Conservation (phyloP, 2,113 vertebrate species). For the Megaleporinus macrocephalus region DNA sequence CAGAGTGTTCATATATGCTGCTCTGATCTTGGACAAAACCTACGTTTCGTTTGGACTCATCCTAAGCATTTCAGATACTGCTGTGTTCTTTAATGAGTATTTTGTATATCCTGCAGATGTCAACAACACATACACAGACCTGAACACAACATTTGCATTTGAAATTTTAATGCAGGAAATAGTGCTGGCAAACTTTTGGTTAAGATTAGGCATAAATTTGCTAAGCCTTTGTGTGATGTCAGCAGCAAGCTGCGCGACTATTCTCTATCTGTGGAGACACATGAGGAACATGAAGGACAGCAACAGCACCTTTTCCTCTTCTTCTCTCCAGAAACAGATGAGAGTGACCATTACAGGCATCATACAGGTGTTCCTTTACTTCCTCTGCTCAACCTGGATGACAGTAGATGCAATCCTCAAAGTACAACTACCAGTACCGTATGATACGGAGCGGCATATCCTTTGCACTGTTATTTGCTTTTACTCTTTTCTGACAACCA, state of each 20-base stretch:
- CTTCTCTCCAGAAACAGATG: constrained; percentile 21
- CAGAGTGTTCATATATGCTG: constrained; percentile 39
- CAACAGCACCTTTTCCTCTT: not conserved
- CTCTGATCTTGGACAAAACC: not conserved
- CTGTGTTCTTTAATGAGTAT: not conserved
- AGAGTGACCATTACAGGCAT: constrained; percentile 43
- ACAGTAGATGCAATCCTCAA: not conserved
- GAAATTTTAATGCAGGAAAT: not conserved
- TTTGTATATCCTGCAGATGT: not conserved
- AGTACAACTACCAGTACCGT: not conserved
- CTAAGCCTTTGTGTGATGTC: constrained; percentile 41
- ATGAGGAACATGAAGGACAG: constrained; percentile 43
- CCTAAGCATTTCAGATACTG: not conserved
- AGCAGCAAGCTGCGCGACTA: constrained; percentile 43
- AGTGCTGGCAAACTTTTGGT: not conserved
- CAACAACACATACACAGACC: not conserved
- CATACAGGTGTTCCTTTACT: constrained; percentile 34
- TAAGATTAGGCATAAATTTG: not conserved
- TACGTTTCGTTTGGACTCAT: constrained; percentile 13
- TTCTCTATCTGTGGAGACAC: constrained; percentile 56
- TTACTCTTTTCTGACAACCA: constrained; percentile 31
- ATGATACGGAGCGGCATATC: not conserved
- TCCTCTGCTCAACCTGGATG: constrained; percentile 19
- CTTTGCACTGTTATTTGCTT: constrained; percentile 1
- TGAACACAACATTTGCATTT: not conserved